Evolutionary conservation across 2,888 invertebrate species (phyloP).

Genomic region (Neocrepidodera transversa): DNA sequence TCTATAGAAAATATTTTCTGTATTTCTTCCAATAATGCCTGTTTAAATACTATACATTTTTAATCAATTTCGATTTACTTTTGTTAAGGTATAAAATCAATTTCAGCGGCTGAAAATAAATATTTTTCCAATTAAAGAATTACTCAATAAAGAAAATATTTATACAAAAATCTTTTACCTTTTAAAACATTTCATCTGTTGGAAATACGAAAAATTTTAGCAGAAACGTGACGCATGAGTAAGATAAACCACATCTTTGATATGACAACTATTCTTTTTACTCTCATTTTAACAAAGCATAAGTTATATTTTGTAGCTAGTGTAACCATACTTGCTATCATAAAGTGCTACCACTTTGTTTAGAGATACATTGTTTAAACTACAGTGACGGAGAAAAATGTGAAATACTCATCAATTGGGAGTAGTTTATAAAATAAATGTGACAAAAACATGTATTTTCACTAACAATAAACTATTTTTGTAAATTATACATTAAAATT

Average conservation of each 20-base stretch:
- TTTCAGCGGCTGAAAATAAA: no score
- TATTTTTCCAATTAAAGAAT: no score
- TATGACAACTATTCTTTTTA: not conserved
- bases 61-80: no score
- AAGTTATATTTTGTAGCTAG: not conserved
- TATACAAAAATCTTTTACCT: no score
- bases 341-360: conserved; percentile 10
- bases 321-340: not conserved
- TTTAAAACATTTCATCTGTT: no score
- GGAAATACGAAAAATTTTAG: not conserved
- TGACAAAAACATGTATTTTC: not conserved
- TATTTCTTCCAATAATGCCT: no score
- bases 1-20: no score
- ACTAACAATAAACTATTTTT: no score
- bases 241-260: not conserved
- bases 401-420: conserved; percentile 11
- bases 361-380: not conserved
- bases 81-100: no score
- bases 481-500: no score
- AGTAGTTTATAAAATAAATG: not conserved
- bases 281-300: not conserved
- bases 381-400: conserved; percentile 4
- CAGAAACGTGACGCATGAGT: not conserved
- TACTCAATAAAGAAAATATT: no score
- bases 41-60: no score